A percentile compares a stretch with the other conserved stretches of the same genome.
Conservation (phyloP, 2,888 invertebrate species). For the Keiferia lycopersicella region DNA sequence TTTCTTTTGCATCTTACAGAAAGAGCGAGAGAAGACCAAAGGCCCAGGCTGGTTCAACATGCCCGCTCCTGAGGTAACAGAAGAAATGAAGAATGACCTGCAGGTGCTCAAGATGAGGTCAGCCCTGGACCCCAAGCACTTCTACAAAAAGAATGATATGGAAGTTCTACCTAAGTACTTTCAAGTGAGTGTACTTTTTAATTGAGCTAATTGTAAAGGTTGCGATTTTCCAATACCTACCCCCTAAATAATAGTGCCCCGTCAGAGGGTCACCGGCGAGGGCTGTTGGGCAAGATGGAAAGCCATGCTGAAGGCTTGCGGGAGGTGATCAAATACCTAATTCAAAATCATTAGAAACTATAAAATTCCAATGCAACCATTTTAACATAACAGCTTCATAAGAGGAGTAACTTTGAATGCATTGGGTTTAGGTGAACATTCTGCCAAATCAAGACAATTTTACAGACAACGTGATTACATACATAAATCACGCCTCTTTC, state of each 20-base stretch:
- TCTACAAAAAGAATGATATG: constrained; percentile 96
- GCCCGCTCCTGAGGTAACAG: constrained; percentile 93
- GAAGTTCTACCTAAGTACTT: constrained; percentile 96
- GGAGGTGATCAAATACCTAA: too few species aligned
- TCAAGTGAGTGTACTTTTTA: constrained; percentile 81
- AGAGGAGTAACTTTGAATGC: too few species aligned
- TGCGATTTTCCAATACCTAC: background rate
- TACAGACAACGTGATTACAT: too few species aligned
- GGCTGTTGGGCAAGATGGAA: too few species aligned
- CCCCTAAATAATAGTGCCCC: background rate
- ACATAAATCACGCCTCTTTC: too few species aligned
- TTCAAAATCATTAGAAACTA: too few species aligned
- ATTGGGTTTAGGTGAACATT: too few species aligned
- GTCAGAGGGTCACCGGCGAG: too few species aligned
- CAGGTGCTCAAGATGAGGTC: constrained; percentile 96
- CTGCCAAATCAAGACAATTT: too few species aligned
- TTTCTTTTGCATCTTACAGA: constrained; percentile 64
- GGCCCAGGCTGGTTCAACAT: constrained; percentile 95
- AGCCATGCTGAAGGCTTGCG: too few species aligned
- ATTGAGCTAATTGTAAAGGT: background rate
- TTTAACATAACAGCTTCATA: too few species aligned
- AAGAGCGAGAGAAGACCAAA: constrained; percentile 89
- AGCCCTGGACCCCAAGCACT: constrained; percentile 94
- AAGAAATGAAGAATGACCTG: constrained; percentile 93
- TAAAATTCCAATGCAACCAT: too few species aligned